These are phyloP conservation scores for Apodemia mormo DNA, from an alignment of 2,888 invertebrate genomes.

Conservation along the genomic window DNA sequence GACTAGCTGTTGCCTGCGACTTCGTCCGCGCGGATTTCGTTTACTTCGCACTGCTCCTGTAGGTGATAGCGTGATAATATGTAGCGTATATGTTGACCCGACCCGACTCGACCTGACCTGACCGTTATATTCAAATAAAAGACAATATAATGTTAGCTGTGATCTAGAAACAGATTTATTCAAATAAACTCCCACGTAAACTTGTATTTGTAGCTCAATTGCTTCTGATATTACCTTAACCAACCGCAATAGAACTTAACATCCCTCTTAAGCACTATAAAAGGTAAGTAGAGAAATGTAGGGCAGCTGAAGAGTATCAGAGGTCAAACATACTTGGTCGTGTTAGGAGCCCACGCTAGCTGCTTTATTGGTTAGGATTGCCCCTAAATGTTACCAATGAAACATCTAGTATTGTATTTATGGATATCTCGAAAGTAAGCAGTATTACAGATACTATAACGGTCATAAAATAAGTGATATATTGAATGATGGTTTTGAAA, in stretches of 20 bases:
- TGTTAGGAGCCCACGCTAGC: slow-evolving; percentile 65
- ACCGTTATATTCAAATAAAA: not conserved
- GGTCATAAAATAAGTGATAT: slow-evolving; percentile 8
- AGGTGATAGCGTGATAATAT: too few species aligned
- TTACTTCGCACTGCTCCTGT: too few species aligned
- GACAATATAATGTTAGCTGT: not conserved
- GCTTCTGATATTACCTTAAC: slow-evolving; percentile 49
- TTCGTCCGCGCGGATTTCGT: too few species aligned
- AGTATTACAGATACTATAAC: not conserved
- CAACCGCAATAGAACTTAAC: slow-evolving; percentile 38
- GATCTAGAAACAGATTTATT: slow-evolving; percentile 42
- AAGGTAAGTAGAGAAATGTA: slow-evolving; percentile 34
- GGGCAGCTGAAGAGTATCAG: slow-evolving; percentile 22
- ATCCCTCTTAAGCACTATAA: slow-evolving; percentile 26
- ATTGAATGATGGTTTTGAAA: not conserved
- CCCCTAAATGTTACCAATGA: slow-evolving; percentile 67
- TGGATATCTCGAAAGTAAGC: slow-evolving; percentile 12
- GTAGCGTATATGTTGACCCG: too few species aligned
- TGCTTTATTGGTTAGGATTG: slow-evolving; percentile 78
- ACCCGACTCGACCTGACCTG: too few species aligned
- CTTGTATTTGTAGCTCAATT: slow-evolving; percentile 60
- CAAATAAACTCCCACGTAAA: slow-evolving; percentile 65
- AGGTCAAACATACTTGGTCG: slow-evolving; percentile 56
- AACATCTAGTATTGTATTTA: slow-evolving; percentile 7
- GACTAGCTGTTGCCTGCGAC: too few species aligned